Base-by-base conservation (phyloP, 1,140 invertebrate genomes). In the Mactra quadrangularis region DNA sequence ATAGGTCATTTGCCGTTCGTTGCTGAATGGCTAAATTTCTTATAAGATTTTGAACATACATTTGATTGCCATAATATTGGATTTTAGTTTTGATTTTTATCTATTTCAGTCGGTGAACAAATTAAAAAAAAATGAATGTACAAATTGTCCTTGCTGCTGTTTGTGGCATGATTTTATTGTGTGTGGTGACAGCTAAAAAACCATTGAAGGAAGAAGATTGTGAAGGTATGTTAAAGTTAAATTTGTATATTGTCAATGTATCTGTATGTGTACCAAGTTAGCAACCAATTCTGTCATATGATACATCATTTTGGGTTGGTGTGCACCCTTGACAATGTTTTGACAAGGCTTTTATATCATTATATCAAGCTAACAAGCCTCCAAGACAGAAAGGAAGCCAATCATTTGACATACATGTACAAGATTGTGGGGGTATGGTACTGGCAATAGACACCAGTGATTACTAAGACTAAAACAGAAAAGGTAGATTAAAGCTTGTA, bases 141-240 rank as follows among this genome's bases (percentile, higher is more conserved):
- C 38, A 15, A 15, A 15, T 41, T 7, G 38, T 38, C 1, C 45
- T 52, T 15, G 62, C 13, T 62, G 74, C 50, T 11, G 27, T 35
- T 22, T 50, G n/a, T 22, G 25, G 38, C 11, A 15, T 71, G n/a
- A n/a, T 71, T 66, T 22, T 72, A 53, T 59, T 50, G 38, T 52
- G 33, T 50, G 53, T 57, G 13, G 41, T 50, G 31, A 31, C 35
- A n/a, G 72, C 53, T 19, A 78, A 77, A 60, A 83, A 81, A 74
- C 72, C 81, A 41, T 64, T 86, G 53, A 92, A 91, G 86, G 89
- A 90, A 82, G 93, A 91, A 38, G 90, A 94, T 33, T 94, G 94
- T 92, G 93, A 94, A 93, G 93, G 94, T 94, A 91, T 38, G 9
- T 75, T 35, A 17, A 35, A 33, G 53, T 11, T 19, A 55, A 25